Base-by-base conservation (phyloP, 1,140 invertebrate genomes). In the Neuroterus valhalla region DNA sequence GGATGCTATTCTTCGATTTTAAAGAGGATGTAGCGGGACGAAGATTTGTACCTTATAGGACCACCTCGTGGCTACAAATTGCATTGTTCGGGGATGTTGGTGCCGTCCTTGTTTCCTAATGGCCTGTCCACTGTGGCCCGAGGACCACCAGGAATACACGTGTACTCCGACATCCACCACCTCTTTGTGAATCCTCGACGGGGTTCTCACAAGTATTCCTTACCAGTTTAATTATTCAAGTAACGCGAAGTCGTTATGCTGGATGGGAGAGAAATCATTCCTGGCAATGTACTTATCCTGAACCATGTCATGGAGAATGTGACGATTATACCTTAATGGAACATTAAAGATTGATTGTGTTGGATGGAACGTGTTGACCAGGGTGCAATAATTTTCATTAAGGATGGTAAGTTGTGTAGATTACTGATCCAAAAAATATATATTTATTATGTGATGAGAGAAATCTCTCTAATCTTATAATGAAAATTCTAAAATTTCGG, bases 41-140 rank as follows among this genome's bases (percentile, higher is more conserved):
- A 38, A 38, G 31, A 38, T 38, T 38, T 38, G 31, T 38, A 38
- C 31, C 31, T 5, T 38, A 38, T 17, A 10, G 73, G 71, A 80
- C 80, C 77, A 81, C 77, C 73, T 75, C 66, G 71, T 46, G 71
- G 77, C 80, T 82, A 85, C 84, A 85, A 83, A 85, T 85, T 84
- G 81, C 83, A 85, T 84, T 84, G 82, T 84, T 85, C 78, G 77
- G 17, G 15, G 68, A 78, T 80, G 82, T 82, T 83, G 70, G 52
- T 72, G 70, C 72, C 55, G 62, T 79, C 68, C 52, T 50, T 62
- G 52, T 70, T 81, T 79, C 75, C 83, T 79, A 82, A 84, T 80
- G 78, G 75, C 76, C 46, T 75, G 72, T 68, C 17, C 19, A 42
- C 19, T n/a, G 31, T 0, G 26, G 70, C 72, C 45, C 67, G 70